phyloP scores from a whole-genome alignment of 2,888 invertebrate genomes.

The Nomada ruficornis region DNA sequence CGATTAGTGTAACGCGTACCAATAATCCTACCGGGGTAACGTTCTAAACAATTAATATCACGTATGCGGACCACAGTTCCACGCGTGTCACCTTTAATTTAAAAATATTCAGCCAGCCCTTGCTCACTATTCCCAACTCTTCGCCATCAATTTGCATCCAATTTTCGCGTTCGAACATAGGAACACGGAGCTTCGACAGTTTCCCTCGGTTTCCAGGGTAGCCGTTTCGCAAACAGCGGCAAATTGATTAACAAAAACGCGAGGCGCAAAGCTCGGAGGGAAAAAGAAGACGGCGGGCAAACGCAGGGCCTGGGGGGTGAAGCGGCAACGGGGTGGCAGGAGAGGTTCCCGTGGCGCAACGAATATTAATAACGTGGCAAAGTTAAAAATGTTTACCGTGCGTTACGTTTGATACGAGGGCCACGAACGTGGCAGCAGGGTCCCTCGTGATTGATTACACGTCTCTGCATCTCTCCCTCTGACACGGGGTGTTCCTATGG shows the following conservation, averaged over 20 bases:
- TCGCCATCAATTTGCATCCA: not conserved
- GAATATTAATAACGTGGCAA: slow-evolving; percentile 84
- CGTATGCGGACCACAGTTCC: too few species aligned
- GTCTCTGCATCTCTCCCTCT: slow-evolving; percentile 80
- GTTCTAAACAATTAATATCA: slow-evolving; percentile 19
- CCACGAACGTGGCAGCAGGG: slow-evolving; percentile 81
- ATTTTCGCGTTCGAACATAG: not conserved
- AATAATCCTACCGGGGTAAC: slow-evolving; percentile 55
- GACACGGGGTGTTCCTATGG: slow-evolving; percentile 78
- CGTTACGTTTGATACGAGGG: slow-evolving; percentile 82
- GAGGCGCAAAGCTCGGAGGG: slow-evolving; percentile 6
- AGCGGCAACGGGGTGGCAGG: slow-evolving; percentile 40
- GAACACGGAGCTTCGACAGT: not conserved
- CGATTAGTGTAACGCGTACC: slow-evolving; percentile 19
- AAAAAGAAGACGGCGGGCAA: slow-evolving; percentile 38
- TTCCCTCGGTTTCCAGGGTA: not conserved
- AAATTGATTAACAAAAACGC: slow-evolving; percentile 55
- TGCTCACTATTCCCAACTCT: too few species aligned
- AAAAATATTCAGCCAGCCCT: too few species aligned
- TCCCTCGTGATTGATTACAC: slow-evolving; percentile 82
- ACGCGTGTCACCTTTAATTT: not conserved
- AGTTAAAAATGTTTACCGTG: slow-evolving; percentile 84
- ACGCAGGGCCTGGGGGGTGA: not conserved
- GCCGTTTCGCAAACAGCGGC: slow-evolving; percentile 7
- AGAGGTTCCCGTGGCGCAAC: slow-evolving; percentile 74